Percentiles rank a stretch among this genome's conserved stretches.
phyloP scores from a whole-genome alignment of 1,140 invertebrate genomes.

The Diabrotica virgifera region DNA sequence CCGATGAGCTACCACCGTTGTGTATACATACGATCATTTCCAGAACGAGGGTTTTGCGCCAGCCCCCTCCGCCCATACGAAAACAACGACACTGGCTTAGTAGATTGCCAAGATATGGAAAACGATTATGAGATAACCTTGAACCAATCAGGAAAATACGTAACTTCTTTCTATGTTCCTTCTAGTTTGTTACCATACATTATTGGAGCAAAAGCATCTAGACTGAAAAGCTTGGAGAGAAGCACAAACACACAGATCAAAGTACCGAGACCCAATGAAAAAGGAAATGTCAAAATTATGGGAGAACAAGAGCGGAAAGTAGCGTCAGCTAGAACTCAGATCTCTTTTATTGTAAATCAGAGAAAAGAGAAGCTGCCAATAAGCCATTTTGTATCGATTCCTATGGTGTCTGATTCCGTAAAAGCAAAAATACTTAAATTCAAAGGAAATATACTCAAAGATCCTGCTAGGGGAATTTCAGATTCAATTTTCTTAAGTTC shows the following conservation, averaged over 20 bases:
- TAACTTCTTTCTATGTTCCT: slow-evolving; percentile 42
- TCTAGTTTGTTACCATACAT: slow-evolving; percentile 55
- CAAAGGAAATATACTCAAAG: slow-evolving; percentile 51
- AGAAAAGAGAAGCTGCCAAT: slow-evolving; percentile 60
- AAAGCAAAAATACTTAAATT: slow-evolving; percentile 58
- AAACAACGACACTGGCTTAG: slow-evolving; percentile 42
- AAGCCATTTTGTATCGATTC: slow-evolving; percentile 81
- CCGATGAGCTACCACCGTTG: too few species aligned
- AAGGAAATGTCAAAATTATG: slow-evolving; percentile 54
- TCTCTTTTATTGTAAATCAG: slow-evolving; percentile 65
- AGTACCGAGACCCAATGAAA: slow-evolving; percentile 57
- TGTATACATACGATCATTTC: too few species aligned
- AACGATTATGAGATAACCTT: slow-evolving; percentile 41
- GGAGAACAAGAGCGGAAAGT: slow-evolving; percentile 60
- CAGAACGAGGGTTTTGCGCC: slow-evolving; percentile 8
- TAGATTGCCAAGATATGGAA: slow-evolving; percentile 43
- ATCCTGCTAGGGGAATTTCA: slow-evolving; percentile 58
- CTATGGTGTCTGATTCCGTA: slow-evolving; percentile 59
- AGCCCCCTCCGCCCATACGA: slow-evolving; percentile 36
- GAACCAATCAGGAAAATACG: slow-evolving; percentile 42
- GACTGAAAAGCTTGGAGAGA: slow-evolving; percentile 62
- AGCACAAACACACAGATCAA: slow-evolving; percentile 70
- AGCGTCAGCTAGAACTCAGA: slow-evolving; percentile 61
- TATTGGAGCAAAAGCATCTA: slow-evolving; percentile 68
- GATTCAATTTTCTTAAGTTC: slow-evolving; percentile 68